phyloP scores from a whole-genome alignment of 2,888 invertebrate genomes.

The Arge pagana region DNA sequence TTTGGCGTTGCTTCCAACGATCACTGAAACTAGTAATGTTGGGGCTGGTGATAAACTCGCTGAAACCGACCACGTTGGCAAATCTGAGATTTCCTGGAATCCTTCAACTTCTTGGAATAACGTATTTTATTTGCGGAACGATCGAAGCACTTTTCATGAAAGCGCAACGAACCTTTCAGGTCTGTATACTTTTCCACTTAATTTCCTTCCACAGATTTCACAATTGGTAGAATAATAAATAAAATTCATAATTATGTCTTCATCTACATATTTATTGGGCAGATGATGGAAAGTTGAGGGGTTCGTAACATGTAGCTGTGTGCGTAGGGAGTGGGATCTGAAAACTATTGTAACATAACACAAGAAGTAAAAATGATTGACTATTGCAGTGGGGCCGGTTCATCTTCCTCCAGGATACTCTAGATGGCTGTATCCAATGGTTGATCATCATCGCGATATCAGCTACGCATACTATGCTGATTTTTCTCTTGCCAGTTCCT shows the following conservation, averaged over 20 bases:
- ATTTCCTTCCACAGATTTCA: constrained; percentile 20
- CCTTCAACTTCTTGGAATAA: constrained; percentile 79
- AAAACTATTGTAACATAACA: neutral
- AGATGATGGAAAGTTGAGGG: constrained; percentile 6
- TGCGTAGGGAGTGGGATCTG: neutral
- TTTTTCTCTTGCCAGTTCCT: constrained; percentile 71
- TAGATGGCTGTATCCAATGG: constrained; percentile 77
- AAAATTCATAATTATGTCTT: neutral
- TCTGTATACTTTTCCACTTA: no score
- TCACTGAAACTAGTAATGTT: constrained; percentile 66
- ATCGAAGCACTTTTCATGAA: constrained; percentile 65
- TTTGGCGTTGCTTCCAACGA: constrained; percentile 62
- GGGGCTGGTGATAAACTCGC: constrained; percentile 68
- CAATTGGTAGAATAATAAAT: neutral
- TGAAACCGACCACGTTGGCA: constrained; percentile 50
- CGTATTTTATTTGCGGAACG: constrained; percentile 75
- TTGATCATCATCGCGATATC: constrained; percentile 66
- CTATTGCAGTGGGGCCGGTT: constrained; percentile 60
- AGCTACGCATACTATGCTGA: constrained; percentile 69
- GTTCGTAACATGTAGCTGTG: neutral
- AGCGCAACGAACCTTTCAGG: constrained; percentile 53
- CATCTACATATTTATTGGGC: neutral
- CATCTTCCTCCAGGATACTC: constrained; percentile 64
- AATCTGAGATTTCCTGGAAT: constrained; percentile 78
- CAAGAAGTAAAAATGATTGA: neutral